Evolutionary conservation across 30 jellyfish, hydroid and myxozoan genomes (phyloP).

Genomic region (Chrysaora quinquecirrha): DNA sequence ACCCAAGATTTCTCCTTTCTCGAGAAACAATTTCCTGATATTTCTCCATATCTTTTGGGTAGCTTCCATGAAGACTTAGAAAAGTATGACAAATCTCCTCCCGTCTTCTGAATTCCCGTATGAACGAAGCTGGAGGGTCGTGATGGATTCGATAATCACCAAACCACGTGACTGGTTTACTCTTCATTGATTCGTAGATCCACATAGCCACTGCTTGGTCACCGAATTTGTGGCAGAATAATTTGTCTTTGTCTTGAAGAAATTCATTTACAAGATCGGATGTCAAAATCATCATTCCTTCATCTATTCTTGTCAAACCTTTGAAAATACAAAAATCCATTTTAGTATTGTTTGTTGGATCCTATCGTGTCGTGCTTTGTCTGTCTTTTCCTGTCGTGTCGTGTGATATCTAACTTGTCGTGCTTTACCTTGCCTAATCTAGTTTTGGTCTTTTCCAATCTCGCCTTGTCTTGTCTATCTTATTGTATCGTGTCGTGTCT

Average conservation of each 20-base stretch:
- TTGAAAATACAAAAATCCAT: background rate
- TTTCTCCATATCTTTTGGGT: conserved; percentile 72
- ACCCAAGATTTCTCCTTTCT: conserved; percentile 46
- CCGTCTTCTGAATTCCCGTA: conserved; percentile 50
- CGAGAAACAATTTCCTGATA: conserved; percentile 43
- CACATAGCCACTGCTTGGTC: conserved; percentile 95
- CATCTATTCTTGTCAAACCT: conserved; percentile 84
- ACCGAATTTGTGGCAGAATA: conserved; percentile 74
- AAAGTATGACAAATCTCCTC: conserved; percentile 83
- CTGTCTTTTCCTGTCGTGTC: too few relatives aligned
- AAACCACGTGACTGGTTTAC: conserved; percentile 74
- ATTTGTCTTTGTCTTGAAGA: conserved; percentile 36
- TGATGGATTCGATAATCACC: conserved; percentile 80
- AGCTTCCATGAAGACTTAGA: conserved; percentile 78
- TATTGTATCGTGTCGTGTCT: too few relatives aligned
- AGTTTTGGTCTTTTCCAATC: too few relatives aligned
- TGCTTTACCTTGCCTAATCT: too few relatives aligned
- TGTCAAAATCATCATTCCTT: conserved; percentile 82
- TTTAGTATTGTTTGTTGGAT: background rate
- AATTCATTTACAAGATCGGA: conserved; percentile 73
- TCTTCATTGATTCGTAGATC: conserved; percentile 76
- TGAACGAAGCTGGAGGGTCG: conserved; percentile 82
- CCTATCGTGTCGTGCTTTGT: too few relatives aligned
- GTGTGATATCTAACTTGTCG: too few relatives aligned
- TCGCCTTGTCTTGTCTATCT: too few relatives aligned